Base-by-base conservation (phyloP, 2,888 invertebrate species). In the Sphecodes monilicornis region DNA sequence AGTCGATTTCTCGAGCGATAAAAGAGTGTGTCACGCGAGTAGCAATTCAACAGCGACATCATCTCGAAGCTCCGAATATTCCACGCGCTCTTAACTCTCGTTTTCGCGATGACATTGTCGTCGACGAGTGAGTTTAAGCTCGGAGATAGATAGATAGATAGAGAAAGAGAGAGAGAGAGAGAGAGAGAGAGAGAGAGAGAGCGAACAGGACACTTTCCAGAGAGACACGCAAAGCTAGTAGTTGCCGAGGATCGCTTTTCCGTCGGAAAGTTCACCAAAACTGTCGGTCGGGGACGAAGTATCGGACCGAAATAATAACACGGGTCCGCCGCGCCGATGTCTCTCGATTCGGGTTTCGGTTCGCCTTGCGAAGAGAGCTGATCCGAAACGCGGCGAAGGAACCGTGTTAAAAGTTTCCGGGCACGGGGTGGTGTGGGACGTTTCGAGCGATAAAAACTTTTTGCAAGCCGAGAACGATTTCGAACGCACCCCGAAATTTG, bases 261-360 rank as follows among this genome's bases (percentile, higher is more conserved):
- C 29, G 8, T 29, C 13, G 26, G 57, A 64, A 64, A 64, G 32
- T 64, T 64, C 64, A 29, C 64, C 18, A 50, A 64, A 64, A 32
- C 32, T 64, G 64, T 64, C 64, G 32, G n/a, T 50, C 29, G 64
- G 29, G 13, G 32, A 3, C 32, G 64, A 29, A 26, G 64, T 64
- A 64, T 64, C 32, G 32, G 64, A 18, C 29, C 64, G 64, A 64
- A 64, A 64, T 64, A 64, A 64, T 64, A 64, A 64, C 64, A 29
- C 64, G 64, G 32, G 32, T 32, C 64, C 64, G 29, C 46, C 46
- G 46, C 50, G 46, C 50, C 50, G 50, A 50, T 50, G 29, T 64
- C 29, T 29, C 64, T 29, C 64, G 64, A 32, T 64, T 60, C 6
- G 6, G 18, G 32, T 32, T 6, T 16, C 50, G 22, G 50, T 50